A percentile compares a stretch with the other conserved stretches of the same genome.
Conservation (phyloP, 2,113 vertebrate species). For the Vidua chalybeata region DNA sequence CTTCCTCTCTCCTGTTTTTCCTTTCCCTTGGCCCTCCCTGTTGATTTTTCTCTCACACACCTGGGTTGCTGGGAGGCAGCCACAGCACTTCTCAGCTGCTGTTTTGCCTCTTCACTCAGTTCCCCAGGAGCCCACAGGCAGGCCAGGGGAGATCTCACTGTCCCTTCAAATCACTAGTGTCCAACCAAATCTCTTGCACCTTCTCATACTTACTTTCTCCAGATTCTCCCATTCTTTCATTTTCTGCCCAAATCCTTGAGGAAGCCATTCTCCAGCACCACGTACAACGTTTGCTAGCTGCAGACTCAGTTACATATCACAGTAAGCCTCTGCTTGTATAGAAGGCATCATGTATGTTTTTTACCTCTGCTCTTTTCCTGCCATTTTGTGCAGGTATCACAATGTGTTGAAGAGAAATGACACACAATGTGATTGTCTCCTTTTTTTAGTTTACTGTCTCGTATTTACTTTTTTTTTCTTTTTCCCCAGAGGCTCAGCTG, state of each 20-base stretch:
- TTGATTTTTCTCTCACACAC: background rate
- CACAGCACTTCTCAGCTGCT: background rate
- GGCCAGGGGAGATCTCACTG: background rate
- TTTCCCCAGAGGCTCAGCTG: background rate
- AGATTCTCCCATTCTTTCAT: background rate
- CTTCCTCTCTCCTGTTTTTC: background rate
- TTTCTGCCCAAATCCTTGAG: background rate
- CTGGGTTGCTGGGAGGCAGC: background rate
- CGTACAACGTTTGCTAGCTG: background rate
- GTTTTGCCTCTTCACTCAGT: background rate
- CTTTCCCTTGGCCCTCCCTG: background rate
- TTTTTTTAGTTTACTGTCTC: background rate
- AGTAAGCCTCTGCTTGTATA: background rate
- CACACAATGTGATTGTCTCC: background rate
- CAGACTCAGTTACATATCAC: background rate
- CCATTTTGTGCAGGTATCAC: background rate
- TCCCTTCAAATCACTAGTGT: background rate
- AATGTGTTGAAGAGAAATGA: background rate
- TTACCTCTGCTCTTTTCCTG: background rate
- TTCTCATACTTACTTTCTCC: background rate
- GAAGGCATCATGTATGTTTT: background rate
- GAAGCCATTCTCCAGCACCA: background rate
- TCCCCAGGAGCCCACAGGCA: background rate
- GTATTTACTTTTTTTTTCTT: background rate
- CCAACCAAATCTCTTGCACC: background rate